Evolutionary conservation across 2,888 invertebrate species (phyloP).

Genomic region (Heliconius aoede): DNA sequence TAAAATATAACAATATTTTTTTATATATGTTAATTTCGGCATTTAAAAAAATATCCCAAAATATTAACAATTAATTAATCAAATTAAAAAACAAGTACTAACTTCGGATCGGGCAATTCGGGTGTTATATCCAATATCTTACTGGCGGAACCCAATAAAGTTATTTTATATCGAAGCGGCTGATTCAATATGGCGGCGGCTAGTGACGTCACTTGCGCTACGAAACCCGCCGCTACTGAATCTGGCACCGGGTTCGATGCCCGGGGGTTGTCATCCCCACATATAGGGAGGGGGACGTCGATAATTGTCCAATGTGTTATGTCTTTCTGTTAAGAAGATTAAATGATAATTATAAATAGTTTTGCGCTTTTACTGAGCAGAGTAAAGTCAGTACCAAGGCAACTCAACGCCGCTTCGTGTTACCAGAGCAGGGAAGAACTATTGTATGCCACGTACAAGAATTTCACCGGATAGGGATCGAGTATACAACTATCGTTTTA

Average conservation of each 20-base stretch:
- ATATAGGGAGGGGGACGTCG: conserved; percentile 66
- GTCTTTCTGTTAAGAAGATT: conserved; percentile 57
- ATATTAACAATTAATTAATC: background rate
- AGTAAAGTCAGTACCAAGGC: too few relatives aligned
- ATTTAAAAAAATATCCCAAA: background rate
- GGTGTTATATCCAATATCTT: conserved; percentile 90
- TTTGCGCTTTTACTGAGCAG: too few relatives aligned
- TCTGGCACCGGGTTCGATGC: conserved; percentile 83
- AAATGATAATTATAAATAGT: background rate
- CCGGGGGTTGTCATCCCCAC: conserved; percentile 66
- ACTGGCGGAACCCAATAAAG: conserved; percentile 91
- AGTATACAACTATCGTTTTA: too few relatives aligned
- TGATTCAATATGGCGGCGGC: conserved; percentile 92
- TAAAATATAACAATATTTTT: too few relatives aligned
- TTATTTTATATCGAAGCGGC: conserved; percentile 93
- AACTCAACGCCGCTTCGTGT: too few relatives aligned
- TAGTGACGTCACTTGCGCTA: conserved; percentile 92
- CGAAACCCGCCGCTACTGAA: conserved; percentile 94
- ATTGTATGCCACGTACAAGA: too few relatives aligned
- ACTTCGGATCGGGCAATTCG: conserved; percentile 74
- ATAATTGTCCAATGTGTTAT: conserved; percentile 66
- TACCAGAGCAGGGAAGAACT: too few relatives aligned
- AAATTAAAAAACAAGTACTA: conserved; percentile 40
- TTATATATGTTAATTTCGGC: too few relatives aligned
- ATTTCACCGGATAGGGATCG: too few relatives aligned